Base-by-base conservation (phyloP, 2,888 invertebrate species). In the Dicyrtomina minuta region DNA sequence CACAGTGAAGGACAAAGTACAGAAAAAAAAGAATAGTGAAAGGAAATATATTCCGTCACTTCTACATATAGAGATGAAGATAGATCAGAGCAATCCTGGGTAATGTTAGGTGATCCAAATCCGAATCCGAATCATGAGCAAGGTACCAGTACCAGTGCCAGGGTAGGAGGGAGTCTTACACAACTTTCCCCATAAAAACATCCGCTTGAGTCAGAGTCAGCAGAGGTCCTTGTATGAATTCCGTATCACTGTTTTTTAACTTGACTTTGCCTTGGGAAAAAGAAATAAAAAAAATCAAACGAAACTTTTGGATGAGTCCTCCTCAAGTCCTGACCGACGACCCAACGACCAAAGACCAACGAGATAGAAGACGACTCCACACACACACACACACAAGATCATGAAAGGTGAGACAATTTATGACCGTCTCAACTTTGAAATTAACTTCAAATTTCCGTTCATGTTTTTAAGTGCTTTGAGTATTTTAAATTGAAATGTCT, bases 121-220 rank as follows among this genome's bases (percentile, higher is more conserved):
- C 46, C n/a, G n/a, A n/a, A n/a, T n/a, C n/a, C n/a, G n/a, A n/a
- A n/a, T n/a, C n/a, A n/a, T n/a, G n/a, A n/a, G n/a, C n/a, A n/a
- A n/a, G n/a, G n/a, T n/a, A n/a, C n/a, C n/a, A n/a, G 46, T 46
- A 6, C 17, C 46, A 46, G n/a, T 46, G 10, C 13, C 43, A 41
- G 8, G 10, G 43, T 41, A 12, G 8, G 43, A 41, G n/a, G n/a
- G 33, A 33, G 46, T 46, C 12, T 46, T 17, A 46, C 46, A 46
- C 46, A 46, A 46, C 46, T 46, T 46, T 46, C 46, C 46, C 46
- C 46, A 46, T 46, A 46, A 46, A 46, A 46, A 46, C 46, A 46
- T 46, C 46, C 46, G 46, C 17, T 46, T 46, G 33, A 46, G 15
- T 46, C 46, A 46, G 43, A 41, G 43, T 41, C 8, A 12, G 43